Evolutionary conservation across 2,797 vertebrate species (phyloP).

Genomic region (Sebastes minor): DNA sequence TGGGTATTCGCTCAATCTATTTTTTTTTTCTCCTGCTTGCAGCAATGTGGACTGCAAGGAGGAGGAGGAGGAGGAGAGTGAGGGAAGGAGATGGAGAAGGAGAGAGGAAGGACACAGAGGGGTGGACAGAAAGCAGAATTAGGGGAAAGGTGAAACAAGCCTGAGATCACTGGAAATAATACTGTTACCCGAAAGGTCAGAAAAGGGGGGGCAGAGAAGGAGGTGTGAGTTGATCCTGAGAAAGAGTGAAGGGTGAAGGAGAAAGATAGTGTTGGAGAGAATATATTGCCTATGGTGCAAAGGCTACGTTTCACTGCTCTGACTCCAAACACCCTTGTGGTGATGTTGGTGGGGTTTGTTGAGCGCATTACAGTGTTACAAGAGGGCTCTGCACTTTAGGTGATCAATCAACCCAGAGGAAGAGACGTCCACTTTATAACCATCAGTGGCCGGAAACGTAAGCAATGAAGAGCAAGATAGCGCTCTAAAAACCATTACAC

Average conservation of each 20-base stretch:
- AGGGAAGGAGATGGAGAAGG: constrained; percentile 33
- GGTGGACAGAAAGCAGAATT: constrained; percentile 49
- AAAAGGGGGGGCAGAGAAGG: constrained; percentile 4
- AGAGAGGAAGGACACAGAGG: constrained; percentile 40
- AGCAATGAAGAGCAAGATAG: constrained; percentile 52
- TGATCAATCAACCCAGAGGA: constrained; percentile 72
- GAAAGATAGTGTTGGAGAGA: constrained; percentile 25
- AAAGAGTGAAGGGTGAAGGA: constrained; percentile 33
- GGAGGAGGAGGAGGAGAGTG: constrained; percentile 18
- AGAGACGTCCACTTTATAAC: constrained; percentile 66
- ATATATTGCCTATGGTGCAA: constrained; percentile 30
- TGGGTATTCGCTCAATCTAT: constrained; percentile 46
- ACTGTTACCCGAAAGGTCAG: constrained; percentile 18
- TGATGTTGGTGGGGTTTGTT: constrained; percentile 30
- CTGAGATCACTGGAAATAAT: constrained; percentile 41
- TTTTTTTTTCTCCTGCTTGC: constrained; percentile 41
- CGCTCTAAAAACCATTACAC: constrained; percentile 59
- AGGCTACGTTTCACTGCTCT: constrained; percentile 44
- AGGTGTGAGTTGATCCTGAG: constrained; percentile 26
- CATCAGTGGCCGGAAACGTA: constrained; percentile 68
- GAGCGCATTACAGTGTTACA: constrained; percentile 50
- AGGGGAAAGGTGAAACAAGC: constrained; percentile 57
- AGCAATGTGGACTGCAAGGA: constrained; percentile 4
- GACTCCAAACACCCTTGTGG: constrained; percentile 46
- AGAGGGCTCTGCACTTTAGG: constrained; percentile 62